These are phyloP conservation scores for Leptonema lineaticorne DNA, from an alignment of 1,140 invertebrate genomes.

Conservation along the genomic window DNA sequence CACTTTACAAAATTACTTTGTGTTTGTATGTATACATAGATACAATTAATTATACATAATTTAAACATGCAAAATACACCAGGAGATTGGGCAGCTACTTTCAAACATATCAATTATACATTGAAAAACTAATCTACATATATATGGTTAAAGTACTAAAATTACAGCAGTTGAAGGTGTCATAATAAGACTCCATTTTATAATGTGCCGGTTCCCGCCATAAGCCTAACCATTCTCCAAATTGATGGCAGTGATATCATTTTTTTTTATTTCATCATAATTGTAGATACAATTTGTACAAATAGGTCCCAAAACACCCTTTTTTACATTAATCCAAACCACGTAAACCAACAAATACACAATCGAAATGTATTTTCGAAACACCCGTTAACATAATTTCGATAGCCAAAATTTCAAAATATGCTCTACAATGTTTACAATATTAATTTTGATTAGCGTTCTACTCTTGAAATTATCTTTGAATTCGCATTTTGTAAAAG, in stretches of 20 bases:
- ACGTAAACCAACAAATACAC: no score
- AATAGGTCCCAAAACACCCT: no score
- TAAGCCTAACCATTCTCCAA: neutral
- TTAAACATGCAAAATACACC: conserved; percentile 34
- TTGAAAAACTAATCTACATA: conserved; percentile 28
- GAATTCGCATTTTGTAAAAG: no score
- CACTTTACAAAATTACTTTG: conserved; percentile 35
- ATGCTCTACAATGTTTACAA: no score
- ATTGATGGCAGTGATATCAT: conserved; percentile 3
- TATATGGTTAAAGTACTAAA: conserved; percentile 18
- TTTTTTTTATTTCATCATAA: no score
- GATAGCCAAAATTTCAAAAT: no score
- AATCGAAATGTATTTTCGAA: no score
- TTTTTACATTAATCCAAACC: no score
- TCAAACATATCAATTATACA: conserved; percentile 38
- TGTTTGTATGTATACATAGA: conserved; percentile 26
- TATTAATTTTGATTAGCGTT: no score
- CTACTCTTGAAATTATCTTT: no score
- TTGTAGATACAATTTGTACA: no score
- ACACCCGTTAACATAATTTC: no score
- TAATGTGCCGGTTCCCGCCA: conserved; percentile 21
- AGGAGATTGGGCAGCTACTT: conserved; percentile 29
- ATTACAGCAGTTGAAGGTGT: conserved; percentile 16
- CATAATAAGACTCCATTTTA: conserved; percentile 1
- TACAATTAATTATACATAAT: conserved; percentile 36